Conservation (phyloP, 2,797 vertebrate species). For the Poecilia velifera region DNA sequence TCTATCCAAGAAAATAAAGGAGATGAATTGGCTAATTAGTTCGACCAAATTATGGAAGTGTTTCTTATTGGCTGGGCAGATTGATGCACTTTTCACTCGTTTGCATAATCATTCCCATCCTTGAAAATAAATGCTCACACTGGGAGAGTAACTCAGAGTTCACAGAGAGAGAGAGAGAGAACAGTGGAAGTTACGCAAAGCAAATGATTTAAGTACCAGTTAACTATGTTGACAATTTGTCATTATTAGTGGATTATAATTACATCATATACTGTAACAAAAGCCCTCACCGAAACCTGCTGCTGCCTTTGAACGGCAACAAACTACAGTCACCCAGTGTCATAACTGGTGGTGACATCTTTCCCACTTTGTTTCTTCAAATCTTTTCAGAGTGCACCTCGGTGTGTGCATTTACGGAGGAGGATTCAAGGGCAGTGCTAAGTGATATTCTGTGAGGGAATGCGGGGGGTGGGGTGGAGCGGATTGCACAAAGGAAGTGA, state of each 20-base stretch:
- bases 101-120: slow-evolving; percentile 74
- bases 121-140: slow-evolving; percentile 71
- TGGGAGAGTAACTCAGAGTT: slow-evolving; percentile 71
- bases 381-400: slow-evolving; percentile 61
- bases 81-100: slow-evolving; percentile 63
- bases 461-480: slow-evolving; percentile 38
- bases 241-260: slow-evolving; percentile 38
- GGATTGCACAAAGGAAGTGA: slow-evolving; percentile 58
- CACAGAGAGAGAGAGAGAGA: slow-evolving; percentile 21
- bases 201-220: slow-evolving; percentile 43
- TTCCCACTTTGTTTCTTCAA: slow-evolving; percentile 60
- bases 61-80: slow-evolving; percentile 65
- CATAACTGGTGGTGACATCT: slow-evolving; percentile 40
- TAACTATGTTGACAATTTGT: slow-evolving; percentile 26
- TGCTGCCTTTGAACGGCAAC: slow-evolving; percentile 52
- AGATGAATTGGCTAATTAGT: slow-evolving; percentile 64
- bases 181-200: slow-evolving; percentile 42
- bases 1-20: not conserved
- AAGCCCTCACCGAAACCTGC: slow-evolving; percentile 21
- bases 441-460: slow-evolving; percentile 74
- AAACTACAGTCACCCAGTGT: slow-evolving; percentile 30
- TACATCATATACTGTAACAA: slow-evolving; percentile 36
- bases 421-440: slow-evolving; percentile 79
- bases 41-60: slow-evolving; percentile 42
- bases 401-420: slow-evolving; percentile 61